Base-by-base conservation (phyloP, 2,797 vertebrate genomes). In the Coregonus suidteri region DNA sequence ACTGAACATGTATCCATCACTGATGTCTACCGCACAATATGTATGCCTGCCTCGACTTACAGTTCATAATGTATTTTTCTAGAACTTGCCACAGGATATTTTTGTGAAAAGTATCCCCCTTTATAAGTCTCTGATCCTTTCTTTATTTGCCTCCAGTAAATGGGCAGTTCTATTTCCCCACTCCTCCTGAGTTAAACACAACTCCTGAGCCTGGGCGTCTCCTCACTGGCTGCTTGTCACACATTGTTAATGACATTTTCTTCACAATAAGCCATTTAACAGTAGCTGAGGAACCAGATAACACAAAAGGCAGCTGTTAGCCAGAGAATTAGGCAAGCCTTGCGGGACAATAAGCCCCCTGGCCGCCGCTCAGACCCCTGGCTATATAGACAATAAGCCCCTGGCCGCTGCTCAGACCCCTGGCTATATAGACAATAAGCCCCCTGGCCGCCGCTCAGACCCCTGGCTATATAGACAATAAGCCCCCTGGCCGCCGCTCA, bases 261-360 rank as follows among this genome's bases (percentile, higher is more conserved):
- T 78, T 74, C 71, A 77, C 79, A 81, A 71, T 78, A 78, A 86
- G 74, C 74, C 76, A 73, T 78, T 83, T 80, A 83, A 75, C 74
- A 41, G 25, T 68, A 73, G 73, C 83, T 73, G 74, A 77, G 71
- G 74, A 77, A 34, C 35, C 35, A 78, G 84, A 87, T 82, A 85
- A 81, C 81, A 76, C 75, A 85, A 81, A 77, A 85, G 73, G 59
- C 75, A 77, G 77, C 82, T 81, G 81, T 82, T 85, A 82, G 79
- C 79, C 69, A 65, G 74, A 83, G 82, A 83, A 86, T 84, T 83
- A 83, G 69, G 75, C 73, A 66, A 78, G 75, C 34, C 79, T 80
- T 72, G 54, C 56, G 56, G 79, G 78, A 82, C 77, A 84, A 84
- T 88, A 85, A 84, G 80, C 77, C 78, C 78, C 31, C 75, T 83